Evolutionary conservation across 2,797 vertebrate genomes (phyloP).

Genomic region (Danio choprae): DNA sequence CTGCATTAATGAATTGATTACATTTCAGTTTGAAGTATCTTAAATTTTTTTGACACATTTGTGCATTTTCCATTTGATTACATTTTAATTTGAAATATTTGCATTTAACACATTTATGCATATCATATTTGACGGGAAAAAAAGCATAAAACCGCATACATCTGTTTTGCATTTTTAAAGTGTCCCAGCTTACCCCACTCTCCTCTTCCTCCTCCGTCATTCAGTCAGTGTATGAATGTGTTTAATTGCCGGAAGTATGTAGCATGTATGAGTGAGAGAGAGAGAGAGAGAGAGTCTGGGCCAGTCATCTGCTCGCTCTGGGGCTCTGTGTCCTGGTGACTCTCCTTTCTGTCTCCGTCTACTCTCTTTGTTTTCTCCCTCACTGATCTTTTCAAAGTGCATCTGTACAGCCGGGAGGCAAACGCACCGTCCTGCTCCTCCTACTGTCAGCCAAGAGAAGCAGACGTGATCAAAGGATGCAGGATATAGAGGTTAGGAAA

Average conservation of each 20-base stretch:
- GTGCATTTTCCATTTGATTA: too few relatives aligned
- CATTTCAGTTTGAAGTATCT: too few relatives aligned
- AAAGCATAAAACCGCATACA: not conserved
- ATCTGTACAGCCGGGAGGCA: slow-evolving; percentile 46
- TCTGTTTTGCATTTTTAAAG: too few relatives aligned
- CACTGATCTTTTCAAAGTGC: slow-evolving; percentile 58
- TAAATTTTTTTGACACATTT: too few relatives aligned
- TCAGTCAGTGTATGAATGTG: slow-evolving; percentile 5
- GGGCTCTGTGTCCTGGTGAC: slow-evolving; percentile 36
- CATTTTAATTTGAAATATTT: too few relatives aligned
- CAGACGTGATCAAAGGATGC: slow-evolving; percentile 40
- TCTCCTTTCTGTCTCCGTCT: slow-evolving; percentile 20
- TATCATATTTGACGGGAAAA: too few relatives aligned
- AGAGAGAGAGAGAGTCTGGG: not conserved
- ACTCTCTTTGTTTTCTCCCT: slow-evolving; percentile 40
- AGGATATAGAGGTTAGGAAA: slow-evolving; percentile 35
- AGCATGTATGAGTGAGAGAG: slow-evolving; percentile 6
- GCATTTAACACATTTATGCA: too few relatives aligned
- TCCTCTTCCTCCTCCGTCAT: not conserved
- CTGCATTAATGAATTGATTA: too few relatives aligned
- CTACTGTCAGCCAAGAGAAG: slow-evolving; percentile 39
- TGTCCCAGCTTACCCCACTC: not conserved
- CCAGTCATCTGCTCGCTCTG: slow-evolving; percentile 31
- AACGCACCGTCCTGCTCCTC: slow-evolving; percentile 37
- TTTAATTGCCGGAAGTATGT: not conserved